These are phyloP conservation scores for Venusia cambrica DNA, from an alignment of 2,888 invertebrate species.

Conservation along the genomic window DNA sequence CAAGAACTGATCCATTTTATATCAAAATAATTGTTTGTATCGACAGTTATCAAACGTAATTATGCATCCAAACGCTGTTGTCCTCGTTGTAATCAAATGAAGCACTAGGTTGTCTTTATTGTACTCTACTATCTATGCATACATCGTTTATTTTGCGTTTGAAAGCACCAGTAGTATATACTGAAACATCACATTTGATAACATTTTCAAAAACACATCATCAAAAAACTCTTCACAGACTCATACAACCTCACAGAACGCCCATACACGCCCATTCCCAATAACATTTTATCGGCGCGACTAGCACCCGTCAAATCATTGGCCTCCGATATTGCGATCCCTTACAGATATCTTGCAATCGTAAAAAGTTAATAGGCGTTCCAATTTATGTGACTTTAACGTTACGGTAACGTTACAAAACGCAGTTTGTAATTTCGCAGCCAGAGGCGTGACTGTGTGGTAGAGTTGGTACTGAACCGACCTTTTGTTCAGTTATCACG, in stretches of 20 bases:
- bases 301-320: slow-evolving; percentile 37
- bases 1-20: no score
- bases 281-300: slow-evolving; percentile 27
- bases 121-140: no score
- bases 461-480: slow-evolving; percentile 5
- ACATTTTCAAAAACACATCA: no score
- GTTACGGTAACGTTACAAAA: slow-evolving; percentile 34
- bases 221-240: no score
- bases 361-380: slow-evolving; percentile 42
- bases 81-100: no score
- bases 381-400: slow-evolving; percentile 41
- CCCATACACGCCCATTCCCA: slow-evolving; percentile 13
- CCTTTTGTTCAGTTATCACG: slow-evolving; percentile 1
- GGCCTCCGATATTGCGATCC: slow-evolving; percentile 33
- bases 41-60: no score
- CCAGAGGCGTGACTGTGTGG: slow-evolving; percentile 23
- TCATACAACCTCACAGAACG: slow-evolving; percentile 2
- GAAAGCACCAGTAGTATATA: no score
- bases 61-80: no score
- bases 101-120: no score
- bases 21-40: no score
- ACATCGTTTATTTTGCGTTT: no score
- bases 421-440: slow-evolving; percentile 38
- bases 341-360: slow-evolving; percentile 36
- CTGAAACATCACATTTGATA: no score